phyloP scores from a whole-genome alignment of 2,113 vertebrate genomes.

The Perca schrenkii region DNA sequence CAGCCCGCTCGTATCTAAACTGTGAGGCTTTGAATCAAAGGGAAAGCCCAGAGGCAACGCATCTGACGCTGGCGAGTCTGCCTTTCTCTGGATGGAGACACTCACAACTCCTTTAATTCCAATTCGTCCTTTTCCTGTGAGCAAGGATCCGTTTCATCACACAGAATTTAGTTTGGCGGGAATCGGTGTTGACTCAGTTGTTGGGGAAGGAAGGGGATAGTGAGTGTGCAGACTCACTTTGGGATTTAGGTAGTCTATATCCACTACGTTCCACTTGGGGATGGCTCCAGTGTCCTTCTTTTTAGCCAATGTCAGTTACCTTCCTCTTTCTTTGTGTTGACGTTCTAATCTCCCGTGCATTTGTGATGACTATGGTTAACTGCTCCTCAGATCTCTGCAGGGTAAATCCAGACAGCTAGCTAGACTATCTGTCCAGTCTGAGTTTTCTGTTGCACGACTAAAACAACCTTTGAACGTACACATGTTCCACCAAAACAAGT shows the following conservation, averaged over 20 bases:
- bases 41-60: neutral
- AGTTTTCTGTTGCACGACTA: too few species aligned
- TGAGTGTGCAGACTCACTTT: neutral
- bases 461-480: too few species aligned
- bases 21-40: neutral
- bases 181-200: constrained; percentile 9
- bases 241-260: neutral
- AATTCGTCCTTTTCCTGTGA: constrained; percentile 8
- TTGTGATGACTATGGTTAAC: too few species aligned
- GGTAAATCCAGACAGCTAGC: too few species aligned
- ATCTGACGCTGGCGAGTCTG: neutral
- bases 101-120: constrained; percentile 1
- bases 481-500: too few species aligned
- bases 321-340: too few species aligned
- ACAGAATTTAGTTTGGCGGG: constrained; percentile 30
- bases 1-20: constrained; percentile 3
- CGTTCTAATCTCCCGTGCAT: too few species aligned
- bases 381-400: too few species aligned
- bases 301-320: too few species aligned
- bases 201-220: constrained; percentile 1
- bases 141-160: neutral
- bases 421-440: too few species aligned
- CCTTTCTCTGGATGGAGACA: neutral
- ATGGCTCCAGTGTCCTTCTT: too few species aligned
- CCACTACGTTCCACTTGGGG: too few species aligned